Evolutionary conservation across 1,140 invertebrate species (phyloP).

Genomic region (Drosophila pandora): DNA sequence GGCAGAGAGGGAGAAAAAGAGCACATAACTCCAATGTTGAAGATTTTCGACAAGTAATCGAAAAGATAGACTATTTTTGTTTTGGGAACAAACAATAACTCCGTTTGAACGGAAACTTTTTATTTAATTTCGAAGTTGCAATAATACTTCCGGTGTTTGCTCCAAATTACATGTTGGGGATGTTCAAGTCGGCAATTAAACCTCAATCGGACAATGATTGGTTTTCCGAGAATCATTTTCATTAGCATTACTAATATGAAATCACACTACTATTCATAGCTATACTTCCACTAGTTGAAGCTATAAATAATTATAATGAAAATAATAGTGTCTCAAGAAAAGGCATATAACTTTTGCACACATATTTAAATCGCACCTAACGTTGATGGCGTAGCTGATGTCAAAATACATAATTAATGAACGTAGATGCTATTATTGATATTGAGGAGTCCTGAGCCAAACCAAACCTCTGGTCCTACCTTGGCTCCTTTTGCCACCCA

Average conservation of each 20-base stretch:
- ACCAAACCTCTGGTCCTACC: too few species aligned
- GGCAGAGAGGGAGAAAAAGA: slow-evolving; percentile 61
- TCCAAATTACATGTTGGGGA: background rate
- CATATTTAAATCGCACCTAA: too few species aligned
- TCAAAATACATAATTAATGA: too few species aligned
- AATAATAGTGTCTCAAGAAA: background rate
- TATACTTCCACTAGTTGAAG: background rate
- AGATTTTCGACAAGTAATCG: slow-evolving; percentile 1
- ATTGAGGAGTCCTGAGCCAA: too few species aligned
- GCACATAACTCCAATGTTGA: slow-evolving; percentile 41
- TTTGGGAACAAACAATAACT: background rate
- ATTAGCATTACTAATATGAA: background rate
- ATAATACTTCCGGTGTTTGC: background rate
- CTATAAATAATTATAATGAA: background rate
- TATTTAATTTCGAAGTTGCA: background rate
- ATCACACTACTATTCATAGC: too few species aligned
- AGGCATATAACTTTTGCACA: too few species aligned
- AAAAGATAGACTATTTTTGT: background rate
- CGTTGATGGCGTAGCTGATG: too few species aligned
- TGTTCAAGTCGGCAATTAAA: background rate
- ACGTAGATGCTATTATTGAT: too few species aligned
- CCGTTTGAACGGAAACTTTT: background rate
- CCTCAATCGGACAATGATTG: background rate
- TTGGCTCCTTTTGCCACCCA: slow-evolving; percentile 9
- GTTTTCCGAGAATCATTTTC: background rate